Base-by-base conservation (phyloP, 2,113 vertebrate genomes). In the Pluvialis apricaria region DNA sequence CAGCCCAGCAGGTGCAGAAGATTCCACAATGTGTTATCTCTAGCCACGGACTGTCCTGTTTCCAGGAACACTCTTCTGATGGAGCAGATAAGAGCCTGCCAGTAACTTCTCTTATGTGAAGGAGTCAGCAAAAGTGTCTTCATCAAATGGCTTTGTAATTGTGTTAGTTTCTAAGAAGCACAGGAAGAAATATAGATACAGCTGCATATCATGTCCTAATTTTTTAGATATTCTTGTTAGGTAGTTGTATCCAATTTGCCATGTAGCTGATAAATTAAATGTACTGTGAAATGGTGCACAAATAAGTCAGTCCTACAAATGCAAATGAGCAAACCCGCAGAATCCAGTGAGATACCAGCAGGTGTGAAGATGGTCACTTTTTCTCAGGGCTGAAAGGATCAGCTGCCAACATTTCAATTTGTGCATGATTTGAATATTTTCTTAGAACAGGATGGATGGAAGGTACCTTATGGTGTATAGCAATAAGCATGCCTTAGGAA, bases 1-100 rank as follows among this genome's bases (percentile, higher is more conserved):
- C 66, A 90, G 90, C 91, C 62, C 81, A 82, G 82, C 95, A 97
- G 95, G 94, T 97, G 94, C 95, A 88, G 86, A 66, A 64, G 91
- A 79, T 82, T 91, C 86, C 86, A 78, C 8, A 15, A 64, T 83
- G 92, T 52, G 36, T 91, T 96, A 95, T 95, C 90, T 91, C 78
- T 78, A 69, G 77, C 94, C 66, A 38, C 34, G 29, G 77, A 95
- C 85, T 88, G 80, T 96, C 94, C 83, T 95, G 70, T 75, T 97
- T 94, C 92, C 90, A 95, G 87, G 73, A 90, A 90, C 70, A 34
- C 55, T 92, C 90, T 91, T 86, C 70, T 85, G 94, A 96, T 94
- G 76, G 51, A 92, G 60, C 31, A 60, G 62, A 94, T 97, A 96
- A 97, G 55, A 89, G 52, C 42, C 71, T 83, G 44, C 32, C 91